These are phyloP conservation scores for Marmota monax DNA, from an alignment of 2,113 vertebrate genomes.

Conservation along the genomic window DNA sequence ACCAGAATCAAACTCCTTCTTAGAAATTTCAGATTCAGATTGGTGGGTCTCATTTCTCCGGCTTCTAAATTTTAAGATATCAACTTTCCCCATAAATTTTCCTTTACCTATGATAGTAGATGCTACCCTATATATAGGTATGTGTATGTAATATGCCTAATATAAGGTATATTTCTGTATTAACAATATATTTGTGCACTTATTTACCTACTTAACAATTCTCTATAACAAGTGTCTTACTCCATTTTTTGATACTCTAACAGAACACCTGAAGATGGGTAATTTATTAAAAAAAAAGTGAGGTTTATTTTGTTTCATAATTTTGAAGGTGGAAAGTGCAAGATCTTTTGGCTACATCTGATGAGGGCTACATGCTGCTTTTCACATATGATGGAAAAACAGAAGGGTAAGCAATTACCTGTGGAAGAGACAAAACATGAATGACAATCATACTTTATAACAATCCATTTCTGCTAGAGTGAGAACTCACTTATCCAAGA, in stretches of 20 bases:
- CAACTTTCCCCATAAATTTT: neutral
- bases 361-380: neutral
- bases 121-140: neutral
- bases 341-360: neutral
- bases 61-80: neutral
- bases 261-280: neutral
- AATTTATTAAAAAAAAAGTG: neutral
- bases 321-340: neutral
- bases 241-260: neutral
- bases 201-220: neutral
- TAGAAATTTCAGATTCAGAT: neutral
- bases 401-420: neutral
- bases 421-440: neutral
- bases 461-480: neutral
- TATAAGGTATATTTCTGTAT: neutral
- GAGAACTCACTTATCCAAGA: neutral
- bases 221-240: neutral
- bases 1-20: neutral
- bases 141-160: neutral
- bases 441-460: too few species aligned
- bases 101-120: neutral
- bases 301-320: neutral
- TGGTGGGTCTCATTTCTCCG: neutral
- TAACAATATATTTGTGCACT: neutral
- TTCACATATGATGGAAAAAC: neutral